phyloP scores from a whole-genome alignment of 2,113 vertebrate species.

The Mionectes macconnelli region DNA sequence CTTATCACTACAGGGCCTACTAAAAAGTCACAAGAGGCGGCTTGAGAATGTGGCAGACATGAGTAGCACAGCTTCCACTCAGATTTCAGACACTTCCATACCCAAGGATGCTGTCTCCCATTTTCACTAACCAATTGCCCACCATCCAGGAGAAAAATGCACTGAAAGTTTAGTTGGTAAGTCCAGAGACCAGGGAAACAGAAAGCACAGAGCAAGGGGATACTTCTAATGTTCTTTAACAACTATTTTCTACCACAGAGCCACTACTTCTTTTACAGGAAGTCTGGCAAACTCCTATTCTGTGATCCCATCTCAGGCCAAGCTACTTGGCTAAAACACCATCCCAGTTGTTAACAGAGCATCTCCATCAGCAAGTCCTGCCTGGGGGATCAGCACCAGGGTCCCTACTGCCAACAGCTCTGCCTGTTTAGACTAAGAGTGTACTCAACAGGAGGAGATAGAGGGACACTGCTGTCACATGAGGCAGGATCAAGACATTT shows the following conservation, averaged over 20 bases:
- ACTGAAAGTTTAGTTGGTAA: background rate
- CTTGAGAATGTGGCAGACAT: background rate
- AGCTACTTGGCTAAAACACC: background rate
- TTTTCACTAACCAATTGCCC: background rate
- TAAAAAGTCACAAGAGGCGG: background rate
- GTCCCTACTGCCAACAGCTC: background rate
- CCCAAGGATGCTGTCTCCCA: background rate
- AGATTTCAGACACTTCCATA: background rate
- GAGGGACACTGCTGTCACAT: background rate
- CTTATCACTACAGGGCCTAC: background rate
- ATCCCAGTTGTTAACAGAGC: background rate
- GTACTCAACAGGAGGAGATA: background rate
- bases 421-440: fast-evolving
- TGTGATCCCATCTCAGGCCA: background rate
- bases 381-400: background rate
- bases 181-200: background rate
- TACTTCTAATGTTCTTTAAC: background rate
- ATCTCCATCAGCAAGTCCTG: background rate
- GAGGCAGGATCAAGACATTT: background rate
- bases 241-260: background rate
- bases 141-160: background rate
- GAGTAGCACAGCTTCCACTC: background rate
- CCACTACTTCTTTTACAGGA: background rate
- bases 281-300: background rate
- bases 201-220: background rate